Evolutionary conservation across 2,113 vertebrate genomes (phyloP), one percentile per base, ranked within the genome.

Genomic region (Tupaia chinensis): DNA sequence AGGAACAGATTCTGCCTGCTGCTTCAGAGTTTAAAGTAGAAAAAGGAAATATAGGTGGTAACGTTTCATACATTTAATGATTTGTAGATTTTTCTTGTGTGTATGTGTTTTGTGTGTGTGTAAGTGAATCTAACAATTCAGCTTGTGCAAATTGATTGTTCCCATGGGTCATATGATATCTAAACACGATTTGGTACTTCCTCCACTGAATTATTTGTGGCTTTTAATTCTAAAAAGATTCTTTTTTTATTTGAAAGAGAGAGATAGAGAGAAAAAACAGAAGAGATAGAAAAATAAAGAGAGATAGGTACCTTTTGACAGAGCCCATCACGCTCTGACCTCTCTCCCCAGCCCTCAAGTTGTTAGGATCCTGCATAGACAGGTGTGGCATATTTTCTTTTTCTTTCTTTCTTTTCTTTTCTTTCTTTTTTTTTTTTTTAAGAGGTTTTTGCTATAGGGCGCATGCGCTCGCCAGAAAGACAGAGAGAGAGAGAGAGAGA

Each of bases 151-250:
- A 76, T 9, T 73, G 61, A 29, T 60, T 58, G 14, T 90, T 92
- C n/a, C 89, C 22, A 65, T 22, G 34, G 54, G 32, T 1, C 4
- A 70, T 32, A 29, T 69, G 58, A 27, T 54, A 10, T 25, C 23
- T 19, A 70, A 78, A 91, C 12, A 89, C 9, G 82, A 8, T 60
- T 72, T 81, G 29, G 54, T 84, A 27, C 74, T 95, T 92, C 23
- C 84, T 73, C 69, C 65, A 65, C 8, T 66, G 53, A 91, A 16
- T 22, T 72, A 16, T 22, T 72, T 54, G 54, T 70, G 65, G 53
- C 25, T 87, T 76, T 76, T 82, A 54, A 93, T 68, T 90, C 81
- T 80, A 66, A 68, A 9, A 87, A 66, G 70, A 91, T 79, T 83
- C 83, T 83, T 87, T 44, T 44, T 44, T 44, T 44, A 44, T 44